Percentiles rank a stretch among this genome's conserved stretches.
Conservation (phyloP, 2,888 invertebrate species). For the Dryobotodes eremita region DNA sequence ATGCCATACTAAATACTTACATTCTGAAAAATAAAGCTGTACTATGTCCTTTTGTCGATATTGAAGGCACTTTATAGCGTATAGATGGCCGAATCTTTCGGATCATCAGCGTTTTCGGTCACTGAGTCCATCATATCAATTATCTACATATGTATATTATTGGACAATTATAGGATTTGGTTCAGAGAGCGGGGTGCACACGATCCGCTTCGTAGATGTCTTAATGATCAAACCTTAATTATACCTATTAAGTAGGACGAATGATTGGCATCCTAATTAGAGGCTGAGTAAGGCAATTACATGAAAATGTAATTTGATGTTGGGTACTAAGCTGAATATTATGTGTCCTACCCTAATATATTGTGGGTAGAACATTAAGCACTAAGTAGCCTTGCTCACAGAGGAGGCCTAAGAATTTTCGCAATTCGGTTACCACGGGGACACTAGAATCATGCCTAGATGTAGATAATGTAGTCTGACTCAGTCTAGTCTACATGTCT, state of each 20-base stretch:
- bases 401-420: conserved; percentile 38
- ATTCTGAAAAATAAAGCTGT: not conserved
- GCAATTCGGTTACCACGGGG: conserved; percentile 37
- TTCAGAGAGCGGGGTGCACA: not conserved
- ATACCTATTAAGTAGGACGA: conserved; percentile 38
- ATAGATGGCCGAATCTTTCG: not conserved
- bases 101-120: conserved; percentile 3
- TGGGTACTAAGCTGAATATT: conserved; percentile 26
- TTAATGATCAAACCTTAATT: conserved; percentile 44
- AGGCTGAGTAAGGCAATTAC: conserved; percentile 44
- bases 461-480: conserved; percentile 36
- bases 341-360: conserved; percentile 40
- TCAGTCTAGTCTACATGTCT: conserved; percentile 26
- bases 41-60: not conserved
- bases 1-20: not conserved
- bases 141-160: not conserved
- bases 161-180: conserved; percentile 12
- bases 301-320: conserved; percentile 49
- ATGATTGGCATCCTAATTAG: conserved; percentile 59
- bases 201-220: conserved; percentile 4
- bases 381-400: conserved; percentile 26
- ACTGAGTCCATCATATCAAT: conserved; percentile 22
- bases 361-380: conserved; percentile 37
- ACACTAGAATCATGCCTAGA: conserved; percentile 13
- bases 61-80: not conserved